Base-by-base conservation (phyloP, 2,113 vertebrate genomes). In the Saiga tatarica region DNA sequence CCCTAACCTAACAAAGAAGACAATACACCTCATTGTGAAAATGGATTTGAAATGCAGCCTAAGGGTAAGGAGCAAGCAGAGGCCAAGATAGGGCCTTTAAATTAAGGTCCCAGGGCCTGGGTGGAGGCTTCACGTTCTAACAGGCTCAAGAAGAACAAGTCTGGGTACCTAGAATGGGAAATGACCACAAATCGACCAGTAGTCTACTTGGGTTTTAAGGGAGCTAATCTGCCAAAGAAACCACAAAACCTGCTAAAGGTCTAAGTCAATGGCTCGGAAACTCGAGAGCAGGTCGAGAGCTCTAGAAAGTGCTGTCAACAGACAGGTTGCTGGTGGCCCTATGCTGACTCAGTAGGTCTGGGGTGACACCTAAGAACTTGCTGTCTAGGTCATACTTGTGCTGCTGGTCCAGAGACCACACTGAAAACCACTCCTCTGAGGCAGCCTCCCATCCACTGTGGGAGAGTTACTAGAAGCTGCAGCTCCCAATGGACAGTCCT, bases 21-120 rank as follows among this genome's bases (percentile, higher is more conserved):
- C 88, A 95, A 74, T 30, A 25, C 14, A 33, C 45, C 7, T 50
- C 21, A 15, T 6, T 91, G 89, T 93, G 23, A 71, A 76, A 67
- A 74, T 0, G 4, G 33, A 86, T 55, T 13, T 57, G 53, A 88
- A 55, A 81, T 28, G 33, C 10, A 82, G 90, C 23, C 88, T 47
- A 79, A 60, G 45, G 93, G 36, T 59, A 82, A 89, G n/a, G 71
- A 79, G 45, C 90, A 92, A 92, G 74, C 60, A n/a, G 30, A 94
- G n/a, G 76, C 86, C 23, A 74, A 87, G 26, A 60, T 0, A 23
- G 9, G 23, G 25, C 45, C 47, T 85, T 83, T 60, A 30, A 50
- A 53, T 71, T 55, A 87, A 57, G 23, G 52, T 26, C 53, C 59
- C 15, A 4, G 39, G 45, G 7, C 17, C 52, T 3, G 33, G 33